These are phyloP conservation scores for Echinometra lucunter DNA, from an alignment of 53 echinoderm and acorn worm species.

Conservation along the genomic window DNA sequence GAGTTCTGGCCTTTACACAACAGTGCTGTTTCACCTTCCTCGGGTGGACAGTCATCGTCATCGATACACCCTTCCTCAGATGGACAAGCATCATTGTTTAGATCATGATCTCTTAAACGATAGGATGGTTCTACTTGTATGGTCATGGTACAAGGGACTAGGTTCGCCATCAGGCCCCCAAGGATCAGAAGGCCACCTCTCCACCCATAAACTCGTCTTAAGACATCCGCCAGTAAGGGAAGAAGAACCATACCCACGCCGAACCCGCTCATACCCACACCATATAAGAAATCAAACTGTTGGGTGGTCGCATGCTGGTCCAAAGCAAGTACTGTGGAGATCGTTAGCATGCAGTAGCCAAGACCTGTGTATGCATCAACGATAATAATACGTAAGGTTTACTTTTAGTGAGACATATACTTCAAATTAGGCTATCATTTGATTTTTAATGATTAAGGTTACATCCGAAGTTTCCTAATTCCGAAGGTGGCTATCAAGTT, in stretches of 20 bases:
- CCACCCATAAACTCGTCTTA: not conserved
- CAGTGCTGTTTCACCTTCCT: not conserved
- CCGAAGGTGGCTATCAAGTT: too few relatives aligned
- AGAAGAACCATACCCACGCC: not conserved
- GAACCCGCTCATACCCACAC: not conserved
- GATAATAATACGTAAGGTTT: too few relatives aligned
- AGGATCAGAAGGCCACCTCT: not conserved
- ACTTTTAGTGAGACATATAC: too few relatives aligned
- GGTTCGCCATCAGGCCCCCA: not conserved
- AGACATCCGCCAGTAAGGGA: not conserved
- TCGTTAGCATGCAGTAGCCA: not conserved
- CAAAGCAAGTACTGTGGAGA: not conserved
- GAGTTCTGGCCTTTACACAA: not conserved
- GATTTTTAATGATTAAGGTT: too few relatives aligned
- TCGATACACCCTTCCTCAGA: not conserved
- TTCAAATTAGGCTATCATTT: too few relatives aligned
- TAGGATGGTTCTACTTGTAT: not conserved
- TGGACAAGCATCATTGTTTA: not conserved
- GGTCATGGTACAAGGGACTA: not conserved
- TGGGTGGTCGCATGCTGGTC: not conserved
- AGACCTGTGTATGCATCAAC: not conserved
- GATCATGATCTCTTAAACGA: not conserved
- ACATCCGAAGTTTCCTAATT: too few relatives aligned
- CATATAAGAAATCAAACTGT: not conserved
- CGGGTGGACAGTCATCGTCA: not conserved